Conservation (phyloP, 2,888 invertebrate species). For the Mellilla xanthometata region DNA sequence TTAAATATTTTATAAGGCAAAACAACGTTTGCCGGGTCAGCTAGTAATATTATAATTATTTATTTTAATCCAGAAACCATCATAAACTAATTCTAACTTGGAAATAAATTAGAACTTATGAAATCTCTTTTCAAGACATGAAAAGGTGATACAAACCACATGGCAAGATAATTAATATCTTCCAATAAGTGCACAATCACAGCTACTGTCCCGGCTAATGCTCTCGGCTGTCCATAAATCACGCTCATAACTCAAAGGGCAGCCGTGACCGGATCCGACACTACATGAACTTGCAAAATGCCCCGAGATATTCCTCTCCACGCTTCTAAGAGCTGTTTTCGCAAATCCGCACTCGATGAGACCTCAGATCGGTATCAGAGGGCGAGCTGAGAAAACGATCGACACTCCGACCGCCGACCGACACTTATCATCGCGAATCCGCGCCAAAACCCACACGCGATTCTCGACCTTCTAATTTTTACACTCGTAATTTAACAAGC, state of each 20-base stretch:
- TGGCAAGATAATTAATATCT: not conserved
- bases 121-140: too few relatives aligned
- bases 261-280: slow-evolving; percentile 52
- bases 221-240: slow-evolving; percentile 53
- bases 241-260: slow-evolving; percentile 60
- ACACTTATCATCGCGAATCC: slow-evolving; percentile 60
- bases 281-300: slow-evolving; percentile 61
- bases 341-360: slow-evolving; percentile 51
- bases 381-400: slow-evolving; percentile 66
- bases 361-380: slow-evolving; percentile 68
- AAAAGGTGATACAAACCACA: too few relatives aligned
- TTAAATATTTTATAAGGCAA: too few relatives aligned
- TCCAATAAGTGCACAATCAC: slow-evolving; percentile 2
- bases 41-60: too few relatives aligned
- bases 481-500: slow-evolving; percentile 10
- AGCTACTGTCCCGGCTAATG: slow-evolving; percentile 14
- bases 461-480: slow-evolving; percentile 43
- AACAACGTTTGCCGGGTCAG: too few relatives aligned
- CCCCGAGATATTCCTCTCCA: slow-evolving; percentile 55
- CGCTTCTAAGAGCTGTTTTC: slow-evolving; percentile 53
- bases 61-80: too few relatives aligned
- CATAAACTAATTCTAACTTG: too few relatives aligned
- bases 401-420: slow-evolving; percentile 49
- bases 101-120: too few relatives aligned
- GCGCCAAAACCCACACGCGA: slow-evolving; percentile 33